Evolutionary conservation across 2,888 invertebrate genomes (phyloP).

Genomic region (Drosophila formosana): DNA sequence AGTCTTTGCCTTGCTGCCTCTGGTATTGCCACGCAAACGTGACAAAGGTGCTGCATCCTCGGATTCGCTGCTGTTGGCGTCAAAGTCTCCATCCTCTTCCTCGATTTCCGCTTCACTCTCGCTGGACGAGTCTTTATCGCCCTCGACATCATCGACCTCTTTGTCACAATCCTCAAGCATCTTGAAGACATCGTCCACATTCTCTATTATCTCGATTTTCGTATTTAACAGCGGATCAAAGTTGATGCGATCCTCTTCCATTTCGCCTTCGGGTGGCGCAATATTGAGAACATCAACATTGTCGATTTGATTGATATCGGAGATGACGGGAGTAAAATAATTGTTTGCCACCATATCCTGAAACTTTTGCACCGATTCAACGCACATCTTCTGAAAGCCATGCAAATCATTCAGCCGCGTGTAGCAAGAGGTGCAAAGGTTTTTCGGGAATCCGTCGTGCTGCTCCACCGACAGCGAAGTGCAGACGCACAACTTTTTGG

Average conservation of each 20-base stretch:
- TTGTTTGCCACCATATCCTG: conserved; percentile 69
- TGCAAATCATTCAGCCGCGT: conserved; percentile 76
- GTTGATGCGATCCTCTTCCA: conserved; percentile 70
- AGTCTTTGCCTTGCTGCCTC: conserved; percentile 46
- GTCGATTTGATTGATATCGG: conserved; percentile 51
- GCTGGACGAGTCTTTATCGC: conserved; percentile 40
- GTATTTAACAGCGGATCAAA: conserved; percentile 53
- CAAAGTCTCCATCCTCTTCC: conserved; percentile 71
- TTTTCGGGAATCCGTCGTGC: conserved; percentile 81
- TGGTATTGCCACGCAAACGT: conserved; percentile 31
- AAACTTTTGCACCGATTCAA: conserved; percentile 77
- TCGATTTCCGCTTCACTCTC: conserved; percentile 64
- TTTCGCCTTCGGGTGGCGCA: conserved; percentile 45
- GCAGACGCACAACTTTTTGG: conserved; percentile 79
- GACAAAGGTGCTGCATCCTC: conserved; percentile 75
- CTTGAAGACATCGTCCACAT: conserved; percentile 77
- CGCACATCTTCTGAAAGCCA: conserved; percentile 79
- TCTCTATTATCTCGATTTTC: conserved; percentile 76
- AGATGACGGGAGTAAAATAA: conserved; percentile 37
- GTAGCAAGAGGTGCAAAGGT: conserved; percentile 75
- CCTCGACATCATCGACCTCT: conserved; percentile 63
- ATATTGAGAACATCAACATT: conserved; percentile 64
- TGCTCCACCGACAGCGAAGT: conserved; percentile 80
- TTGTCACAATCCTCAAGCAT: conserved; percentile 77
- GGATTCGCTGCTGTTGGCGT: conserved; percentile 69